Conservation (phyloP, 2,888 invertebrate genomes). For the Dexiosoma caninum region DNA sequence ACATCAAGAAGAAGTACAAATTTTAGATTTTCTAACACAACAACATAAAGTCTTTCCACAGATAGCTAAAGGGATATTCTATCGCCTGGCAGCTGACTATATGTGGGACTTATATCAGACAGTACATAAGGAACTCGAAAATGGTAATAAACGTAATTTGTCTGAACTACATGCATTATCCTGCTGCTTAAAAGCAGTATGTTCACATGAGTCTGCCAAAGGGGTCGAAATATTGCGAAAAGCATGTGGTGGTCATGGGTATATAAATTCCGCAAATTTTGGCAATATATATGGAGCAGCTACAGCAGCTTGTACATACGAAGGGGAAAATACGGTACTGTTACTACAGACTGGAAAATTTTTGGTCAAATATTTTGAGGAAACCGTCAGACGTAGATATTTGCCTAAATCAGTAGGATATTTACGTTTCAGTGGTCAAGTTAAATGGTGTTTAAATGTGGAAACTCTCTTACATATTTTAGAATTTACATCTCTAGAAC, state of each 20-base stretch:
- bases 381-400: conserved; percentile 80
- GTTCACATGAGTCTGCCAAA: conserved; percentile 84
- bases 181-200: conserved; percentile 93
- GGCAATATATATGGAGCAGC: conserved; percentile 88
- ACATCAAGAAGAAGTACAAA: conserved; percentile 88
- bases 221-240: conserved; percentile 91
- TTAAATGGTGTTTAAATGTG: conserved; percentile 66
- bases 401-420: conserved; percentile 85
- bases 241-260: conserved; percentile 97
- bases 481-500: conserved; percentile 78
- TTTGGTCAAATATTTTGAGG: conserved; percentile 86
- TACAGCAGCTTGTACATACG: conserved; percentile 94
- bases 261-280: conserved; percentile 89
- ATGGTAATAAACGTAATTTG: conserved; percentile 86
- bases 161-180: conserved; percentile 92
- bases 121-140: conserved; percentile 86
- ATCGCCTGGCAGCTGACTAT: conserved; percentile 85
- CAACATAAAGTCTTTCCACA: conserved; percentile 93
- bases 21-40: conserved; percentile 94
- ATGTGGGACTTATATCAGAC: conserved; percentile 90
- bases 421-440: conserved; percentile 74
- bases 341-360: conserved; percentile 91
- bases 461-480: conserved; percentile 76
- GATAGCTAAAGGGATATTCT: conserved; percentile 88
- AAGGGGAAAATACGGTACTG: conserved; percentile 97